These are phyloP conservation scores for Benitochromis conjunctus DNA, from an alignment of 2,113 vertebrate genomes.

Conservation along the genomic window DNA sequence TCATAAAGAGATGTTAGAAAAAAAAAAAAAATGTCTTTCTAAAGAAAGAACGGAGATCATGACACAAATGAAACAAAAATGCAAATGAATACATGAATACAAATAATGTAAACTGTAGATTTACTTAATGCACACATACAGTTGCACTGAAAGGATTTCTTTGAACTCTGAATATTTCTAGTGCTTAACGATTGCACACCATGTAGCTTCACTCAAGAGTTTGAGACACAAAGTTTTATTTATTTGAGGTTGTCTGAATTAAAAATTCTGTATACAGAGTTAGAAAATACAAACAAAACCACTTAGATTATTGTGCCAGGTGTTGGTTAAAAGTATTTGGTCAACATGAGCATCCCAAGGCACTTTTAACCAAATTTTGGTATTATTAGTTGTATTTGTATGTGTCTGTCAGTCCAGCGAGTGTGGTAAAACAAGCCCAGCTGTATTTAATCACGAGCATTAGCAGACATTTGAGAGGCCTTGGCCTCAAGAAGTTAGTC, in stretches of 20 bases:
- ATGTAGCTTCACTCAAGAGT: accelerated
- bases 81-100: not conserved
- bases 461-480: not conserved
- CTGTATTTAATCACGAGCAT: accelerated
- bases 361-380: accelerated
- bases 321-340: not conserved
- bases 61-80: not conserved
- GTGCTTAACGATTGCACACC: accelerated
- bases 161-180: not conserved
- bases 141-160: not conserved
- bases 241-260: not conserved
- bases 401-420: not conserved
- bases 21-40: not conserved
- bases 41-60: not conserved
- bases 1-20: not conserved
- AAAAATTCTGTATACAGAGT: not conserved
- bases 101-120: not conserved
- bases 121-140: not conserved
- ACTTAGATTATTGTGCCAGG: not conserved
- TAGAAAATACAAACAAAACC: not conserved
- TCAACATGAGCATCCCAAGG: not conserved
- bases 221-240: not conserved
- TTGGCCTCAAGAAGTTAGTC: not conserved
- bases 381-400: not conserved
- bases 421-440: not conserved